Evolutionary conservation across 1,140 invertebrate species (phyloP), one percentile per base, ranked within the genome.

Genomic region (Riptortus pedestris): DNA sequence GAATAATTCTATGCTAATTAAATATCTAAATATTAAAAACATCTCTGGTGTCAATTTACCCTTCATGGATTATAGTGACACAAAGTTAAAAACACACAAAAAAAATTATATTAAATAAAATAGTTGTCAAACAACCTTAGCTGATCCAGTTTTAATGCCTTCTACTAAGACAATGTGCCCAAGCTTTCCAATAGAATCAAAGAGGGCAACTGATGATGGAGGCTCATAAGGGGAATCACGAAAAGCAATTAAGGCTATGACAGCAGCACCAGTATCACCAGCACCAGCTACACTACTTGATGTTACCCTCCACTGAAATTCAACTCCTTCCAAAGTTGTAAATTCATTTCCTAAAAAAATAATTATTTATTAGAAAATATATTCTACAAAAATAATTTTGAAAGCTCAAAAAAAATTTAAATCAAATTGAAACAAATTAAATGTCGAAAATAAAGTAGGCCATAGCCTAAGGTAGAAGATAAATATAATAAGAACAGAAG

Each of bases 71-170:
- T n/a, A n/a, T n/a, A n/a, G n/a, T n/a, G n/a, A n/a, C n/a, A n/a
- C n/a, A 51, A 51, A n/a, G 18, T 11, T 11, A 51, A n/a, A 51
- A 51, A n/a, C 4, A 51, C 4, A 51, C 7, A n/a, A 51, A 51
- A 51, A n/a, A n/a, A n/a, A 29, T 22, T 22, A n/a, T 11, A 58
- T 7, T 4, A 58, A 12, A 28, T 22, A 28, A 58, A 28, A 28
- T 22, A 22, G 14, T 22, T 29, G 12, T 58, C n/a, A n/a, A 60
- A 20, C 24, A 72, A 85, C 83, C 71, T 85, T 88, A 4, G 90
- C 88, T 67, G 90, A 85, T 55, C 96, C 95, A 67, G 94, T 96
- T 68, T 89, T 87, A 22, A 93, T 82, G 20, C 95, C 95, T 79
- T 97, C 93, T 5, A 98, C 74, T n/a, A 98, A 76, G 38, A 94